These are phyloP conservation scores for Palythoa grandiflora DNA, from an alignment of 92 coral and sea anemone species.

Conservation along the genomic window DNA sequence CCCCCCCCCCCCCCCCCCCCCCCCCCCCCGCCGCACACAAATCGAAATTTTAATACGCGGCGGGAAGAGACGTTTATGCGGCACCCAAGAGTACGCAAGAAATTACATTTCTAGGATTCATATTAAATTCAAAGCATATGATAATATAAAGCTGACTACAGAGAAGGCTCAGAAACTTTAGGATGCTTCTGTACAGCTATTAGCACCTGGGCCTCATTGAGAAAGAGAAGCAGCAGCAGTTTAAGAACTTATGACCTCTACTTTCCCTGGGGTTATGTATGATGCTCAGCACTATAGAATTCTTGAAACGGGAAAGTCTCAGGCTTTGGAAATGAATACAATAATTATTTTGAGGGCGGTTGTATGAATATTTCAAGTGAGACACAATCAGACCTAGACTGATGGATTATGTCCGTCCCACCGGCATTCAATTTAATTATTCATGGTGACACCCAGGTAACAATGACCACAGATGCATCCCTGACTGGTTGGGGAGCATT, in stretches of 20 bases:
- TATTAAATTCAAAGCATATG: background rate
- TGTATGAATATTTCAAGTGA: background rate
- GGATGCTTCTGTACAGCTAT: background rate
- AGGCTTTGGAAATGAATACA: slow-evolving; percentile 44
- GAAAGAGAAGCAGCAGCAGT: background rate
- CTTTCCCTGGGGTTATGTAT: slow-evolving; percentile 22
- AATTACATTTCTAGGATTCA: background rate
- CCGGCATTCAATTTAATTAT: slow-evolving; percentile 51
- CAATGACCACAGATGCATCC: slow-evolving; percentile 64
- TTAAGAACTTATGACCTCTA: background rate
- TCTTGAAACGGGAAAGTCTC: slow-evolving; percentile 51
- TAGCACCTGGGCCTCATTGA: background rate
- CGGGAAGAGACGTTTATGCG: no score
- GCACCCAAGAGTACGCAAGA: no score
- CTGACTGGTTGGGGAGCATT: slow-evolving; percentile 23
- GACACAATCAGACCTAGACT: slow-evolving; percentile 3
- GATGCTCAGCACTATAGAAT: slow-evolving; percentile 59
- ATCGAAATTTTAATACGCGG: no score
- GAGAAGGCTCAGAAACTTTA: background rate
- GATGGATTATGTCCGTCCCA: slow-evolving; percentile 51
- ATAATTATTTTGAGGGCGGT: slow-evolving; percentile 10
- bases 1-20: no score
- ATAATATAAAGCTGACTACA: background rate
- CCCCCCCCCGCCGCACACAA: no score
- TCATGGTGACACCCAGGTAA: slow-evolving; percentile 47